Evolutionary conservation across 2,797 vertebrate species (phyloP), one percentile per base, ranked within the genome.

Genomic region (Coilia nasus): DNA sequence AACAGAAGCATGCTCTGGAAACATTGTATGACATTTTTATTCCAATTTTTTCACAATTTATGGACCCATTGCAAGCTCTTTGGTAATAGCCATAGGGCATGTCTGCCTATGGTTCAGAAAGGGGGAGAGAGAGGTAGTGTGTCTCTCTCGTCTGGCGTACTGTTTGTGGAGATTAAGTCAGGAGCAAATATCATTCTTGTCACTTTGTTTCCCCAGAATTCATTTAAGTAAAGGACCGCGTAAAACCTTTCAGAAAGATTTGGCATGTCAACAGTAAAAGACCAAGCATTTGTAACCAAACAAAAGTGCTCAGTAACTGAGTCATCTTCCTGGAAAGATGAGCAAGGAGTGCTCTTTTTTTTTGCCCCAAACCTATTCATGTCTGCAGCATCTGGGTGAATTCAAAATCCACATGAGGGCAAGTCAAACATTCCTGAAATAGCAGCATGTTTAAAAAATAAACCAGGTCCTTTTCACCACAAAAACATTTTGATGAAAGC

Each of bases 361-460:
- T 78, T 6, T 7, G 31, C 11, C 31, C 71, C 35, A 78, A 44
- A 44, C 17, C 35, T 35, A 21, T 9, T 35, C 71, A 78, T 15
- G 5, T 44, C 67, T 10, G 15, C 71, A 78, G 71, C 17, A 21
- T 71, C 12, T 15, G 31, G 44, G 35, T 31, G 15, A 31, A 78
- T 78, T 41, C 44, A 19, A 78, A 19, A 78, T 44, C 80, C 71
- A 78, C 19, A 78, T 6, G 71, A 78, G 35, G 31, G 7, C 17
- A 78, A 44, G 71, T 78, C 35, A 41, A 41, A 75, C 14, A 78
- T 25, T 31, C 60, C 15, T 46, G 25, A 81, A n/a, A 85, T 31
- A 28, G 50, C 19, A 59, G 25, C 56, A 59, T 41, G 82, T 57
- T 83, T 83, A 35, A 83, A 81, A 31, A 31, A 28, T 21, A 78